Conservation (phyloP, 2,113 vertebrate genomes). For the Phalacrocorax carbo region DNA sequence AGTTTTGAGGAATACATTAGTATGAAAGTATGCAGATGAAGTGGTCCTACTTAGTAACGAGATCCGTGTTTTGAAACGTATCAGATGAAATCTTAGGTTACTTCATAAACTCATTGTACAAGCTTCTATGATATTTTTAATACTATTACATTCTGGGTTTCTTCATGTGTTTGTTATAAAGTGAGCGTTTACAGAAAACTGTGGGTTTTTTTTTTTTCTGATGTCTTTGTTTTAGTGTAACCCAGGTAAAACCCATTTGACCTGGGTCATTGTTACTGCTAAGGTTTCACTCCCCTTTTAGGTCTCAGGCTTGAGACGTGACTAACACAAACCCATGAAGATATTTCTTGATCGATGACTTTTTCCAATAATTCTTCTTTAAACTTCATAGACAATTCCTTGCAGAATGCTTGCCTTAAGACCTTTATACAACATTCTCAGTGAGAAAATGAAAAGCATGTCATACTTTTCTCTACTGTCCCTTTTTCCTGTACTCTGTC, state of each 20-base stretch:
- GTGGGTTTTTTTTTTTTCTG: fast-evolving
- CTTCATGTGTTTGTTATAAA: neutral
- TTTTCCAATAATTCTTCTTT: neutral
- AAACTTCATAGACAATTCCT: neutral
- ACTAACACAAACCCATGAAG: neutral
- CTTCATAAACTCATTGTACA: neutral
- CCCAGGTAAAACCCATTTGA: neutral
- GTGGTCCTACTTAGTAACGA: neutral
- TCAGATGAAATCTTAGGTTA: neutral
- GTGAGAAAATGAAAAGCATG: neutral
- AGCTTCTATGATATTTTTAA: neutral
- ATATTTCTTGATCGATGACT: neutral
- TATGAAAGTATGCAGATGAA: neutral
- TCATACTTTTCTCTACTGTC: neutral
- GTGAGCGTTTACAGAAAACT: neutral
- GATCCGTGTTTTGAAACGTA: neutral
- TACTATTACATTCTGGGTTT: neutral
- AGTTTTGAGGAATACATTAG: neutral
- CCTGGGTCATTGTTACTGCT: neutral
- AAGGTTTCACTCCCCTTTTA: neutral
- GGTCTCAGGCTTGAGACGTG: neutral
- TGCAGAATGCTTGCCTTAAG: neutral
- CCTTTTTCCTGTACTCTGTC: neutral
- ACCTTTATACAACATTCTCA: neutral
- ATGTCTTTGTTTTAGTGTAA: neutral